Evolutionary conservation across 2,888 invertebrate species (phyloP).

Genomic region (Empis livida): DNA sequence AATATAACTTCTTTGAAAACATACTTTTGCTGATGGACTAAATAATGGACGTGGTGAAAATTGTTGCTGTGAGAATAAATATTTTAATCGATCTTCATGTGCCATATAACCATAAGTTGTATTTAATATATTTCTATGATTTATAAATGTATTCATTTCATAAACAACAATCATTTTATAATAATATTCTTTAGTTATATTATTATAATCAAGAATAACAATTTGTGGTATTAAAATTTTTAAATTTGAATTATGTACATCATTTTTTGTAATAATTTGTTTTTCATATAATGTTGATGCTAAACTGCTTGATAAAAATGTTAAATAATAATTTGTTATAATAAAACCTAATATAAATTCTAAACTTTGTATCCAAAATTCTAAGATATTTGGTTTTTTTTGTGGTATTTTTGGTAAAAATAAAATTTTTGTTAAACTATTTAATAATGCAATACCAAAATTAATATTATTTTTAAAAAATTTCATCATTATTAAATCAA

Average conservation of each 20-base stretch:
- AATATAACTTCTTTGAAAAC: not conserved
- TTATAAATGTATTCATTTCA: not conserved
- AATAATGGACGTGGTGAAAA: not conserved
- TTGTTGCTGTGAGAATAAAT: not conserved
- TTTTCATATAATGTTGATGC: not conserved
- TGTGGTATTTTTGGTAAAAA: no score
- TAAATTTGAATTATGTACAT: not conserved
- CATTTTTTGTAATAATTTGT: not conserved
- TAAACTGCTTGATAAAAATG: not conserved
- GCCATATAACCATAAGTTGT: not conserved
- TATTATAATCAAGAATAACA: not conserved
- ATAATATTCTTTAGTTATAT: not conserved
- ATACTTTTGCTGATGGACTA: not conserved
- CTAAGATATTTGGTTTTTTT: not conserved
- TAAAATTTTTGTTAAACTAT: no score
- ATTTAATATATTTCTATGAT: not conserved
- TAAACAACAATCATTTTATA: not conserved
- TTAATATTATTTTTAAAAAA: not conserved
- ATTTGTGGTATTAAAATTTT: not conserved
- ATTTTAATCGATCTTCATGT: not conserved
- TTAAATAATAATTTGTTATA: not conserved
- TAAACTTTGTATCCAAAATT: not conserved
- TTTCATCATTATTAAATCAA: no score
- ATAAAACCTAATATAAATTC: slow-evolving; percentile 1
- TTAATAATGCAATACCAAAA: no score